Evolutionary conservation across 1,140 invertebrate species (phyloP), one percentile per base, ranked within the genome.

Genomic region (Macrocentrus cingulum): DNA sequence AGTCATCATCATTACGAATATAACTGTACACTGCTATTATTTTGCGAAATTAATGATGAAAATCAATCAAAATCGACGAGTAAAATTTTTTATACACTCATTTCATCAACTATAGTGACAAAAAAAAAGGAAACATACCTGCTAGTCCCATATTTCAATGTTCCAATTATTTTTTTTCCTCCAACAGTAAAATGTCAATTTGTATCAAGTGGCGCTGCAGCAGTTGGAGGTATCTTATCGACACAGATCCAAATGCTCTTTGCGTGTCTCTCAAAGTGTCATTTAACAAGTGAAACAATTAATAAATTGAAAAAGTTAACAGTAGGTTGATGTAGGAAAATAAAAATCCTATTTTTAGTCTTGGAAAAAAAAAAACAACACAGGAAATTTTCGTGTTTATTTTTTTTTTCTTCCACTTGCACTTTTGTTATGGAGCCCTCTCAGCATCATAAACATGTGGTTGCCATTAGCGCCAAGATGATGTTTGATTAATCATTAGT

Each of bases 271-370:
- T 48, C 36, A 22, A 57, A 41, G 46, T 36, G 32, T 50, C 22
- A 18, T 51, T 36, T 18, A 20, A 7, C 44, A 57, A 57, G 55
- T 57, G 55, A 57, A 57, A 57, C 55, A 57, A 57, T 57, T 57
- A 57, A 57, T 57, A 57, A 57, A 57, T 57, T 57, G 44, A 29
- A 56, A 56, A 25, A 23, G 55, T 48, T 16, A 37, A 50, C 50
- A 57, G 50, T 46, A 57, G 48, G 55, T 57, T 57, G 37, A 41
- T 45, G 22, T 32, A 15, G 6, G 22, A 48, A 13, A 19, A 11
- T 23, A 5, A 15, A n/a, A 18, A 39, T 56, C 15, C 29, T 15
- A 9, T 16, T 45, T 16, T 44, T 11, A 36, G 8, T 22, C 7
- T 8, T 15, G 25, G 32, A 16, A 49, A 16, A 13, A 7, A 6